Conservation (phyloP, 2,888 invertebrate genomes). For the Pasiphila rectangulata region DNA sequence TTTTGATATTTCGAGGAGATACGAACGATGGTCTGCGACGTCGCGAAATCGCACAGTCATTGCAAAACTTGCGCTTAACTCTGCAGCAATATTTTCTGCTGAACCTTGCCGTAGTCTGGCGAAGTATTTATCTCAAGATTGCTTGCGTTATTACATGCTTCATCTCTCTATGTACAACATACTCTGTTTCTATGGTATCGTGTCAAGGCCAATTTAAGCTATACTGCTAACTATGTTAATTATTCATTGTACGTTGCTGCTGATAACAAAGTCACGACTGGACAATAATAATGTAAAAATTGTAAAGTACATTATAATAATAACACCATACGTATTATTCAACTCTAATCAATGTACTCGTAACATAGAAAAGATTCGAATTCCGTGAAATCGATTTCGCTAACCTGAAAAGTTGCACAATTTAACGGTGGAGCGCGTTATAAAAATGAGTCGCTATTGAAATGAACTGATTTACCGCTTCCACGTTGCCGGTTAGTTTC, state of each 20-base stretch:
- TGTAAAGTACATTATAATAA: background rate
- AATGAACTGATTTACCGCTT: constrained; percentile 19
- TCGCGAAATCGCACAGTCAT: constrained; percentile 57
- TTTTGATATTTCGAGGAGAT: constrained; percentile 62
- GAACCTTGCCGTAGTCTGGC: constrained; percentile 48
- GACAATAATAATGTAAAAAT: constrained; percentile 19
- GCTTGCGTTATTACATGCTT: constrained; percentile 27
- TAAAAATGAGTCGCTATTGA: constrained; percentile 18
- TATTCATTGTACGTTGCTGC: constrained; percentile 10
- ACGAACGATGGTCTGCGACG: constrained; percentile 45
- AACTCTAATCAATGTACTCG: no score
- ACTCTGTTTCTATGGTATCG: constrained; percentile 21
- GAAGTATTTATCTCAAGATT: constrained; percentile 42
- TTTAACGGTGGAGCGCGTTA: constrained; percentile 2
- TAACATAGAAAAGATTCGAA: no score
- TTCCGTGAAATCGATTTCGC: background rate
- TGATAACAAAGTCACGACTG: constrained; percentile 29
- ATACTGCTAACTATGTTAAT: constrained; percentile 24
- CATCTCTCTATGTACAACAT: constrained; percentile 2
- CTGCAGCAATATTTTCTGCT: constrained; percentile 57
- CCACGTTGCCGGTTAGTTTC: constrained; percentile 22
- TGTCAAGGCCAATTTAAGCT: constrained; percentile 28
- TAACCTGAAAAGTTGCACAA: background rate
- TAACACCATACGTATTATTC: background rate
- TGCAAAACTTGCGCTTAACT: constrained; percentile 63